phyloP scores from a whole-genome alignment of 2,113 vertebrate genomes.

The Zosterops borbonicus region DNA sequence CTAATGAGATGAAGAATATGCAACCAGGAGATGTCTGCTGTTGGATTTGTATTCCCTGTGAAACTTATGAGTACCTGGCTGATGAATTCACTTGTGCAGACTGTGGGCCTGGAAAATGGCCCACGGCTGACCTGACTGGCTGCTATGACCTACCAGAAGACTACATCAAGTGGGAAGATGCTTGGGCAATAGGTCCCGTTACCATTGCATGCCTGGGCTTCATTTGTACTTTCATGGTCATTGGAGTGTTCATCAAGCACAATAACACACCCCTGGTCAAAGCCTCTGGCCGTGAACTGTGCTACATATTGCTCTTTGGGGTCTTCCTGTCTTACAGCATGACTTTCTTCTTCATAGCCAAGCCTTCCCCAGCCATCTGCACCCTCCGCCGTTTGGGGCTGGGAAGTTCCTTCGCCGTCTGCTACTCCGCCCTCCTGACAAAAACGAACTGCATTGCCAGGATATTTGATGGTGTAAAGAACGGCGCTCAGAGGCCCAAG shows the following conservation, averaged over 20 bases:
- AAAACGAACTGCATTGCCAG: constrained; percentile 98
- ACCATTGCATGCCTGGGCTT: constrained; percentile 94
- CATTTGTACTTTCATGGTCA: constrained; percentile 88
- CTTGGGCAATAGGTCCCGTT: constrained; percentile 97
- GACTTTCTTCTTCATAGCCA: constrained; percentile 98
- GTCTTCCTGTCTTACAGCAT: constrained; percentile 95
- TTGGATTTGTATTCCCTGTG: constrained; percentile 98
- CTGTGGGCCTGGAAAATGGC: constrained; percentile 93
- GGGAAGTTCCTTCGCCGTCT: constrained; percentile 94
- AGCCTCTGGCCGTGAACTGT: constrained; percentile 94
- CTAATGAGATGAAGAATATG: constrained; percentile 99
- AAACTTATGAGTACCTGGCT: constrained; percentile 89
- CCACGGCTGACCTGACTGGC: constrained; percentile 85
- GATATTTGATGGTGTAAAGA: constrained; percentile 94
- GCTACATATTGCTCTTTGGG: constrained; percentile 93
- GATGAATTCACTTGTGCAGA: constrained; percentile 95
- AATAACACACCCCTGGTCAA: constrained; percentile 95
- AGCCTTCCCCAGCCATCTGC: constrained; percentile 93
- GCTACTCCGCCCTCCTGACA: constrained; percentile 95
- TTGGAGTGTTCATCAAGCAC: constrained; percentile 91
- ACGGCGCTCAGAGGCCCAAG: constrained; percentile 89
- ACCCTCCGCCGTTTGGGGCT: constrained; percentile 90
- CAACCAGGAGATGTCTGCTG: constrained; percentile 98
- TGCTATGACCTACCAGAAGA: constrained; percentile 96
- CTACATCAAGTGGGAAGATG: constrained; percentile 98